Evolutionary conservation across 2,888 invertebrate species (phyloP).

Genomic region (Acronicta aceris): DNA sequence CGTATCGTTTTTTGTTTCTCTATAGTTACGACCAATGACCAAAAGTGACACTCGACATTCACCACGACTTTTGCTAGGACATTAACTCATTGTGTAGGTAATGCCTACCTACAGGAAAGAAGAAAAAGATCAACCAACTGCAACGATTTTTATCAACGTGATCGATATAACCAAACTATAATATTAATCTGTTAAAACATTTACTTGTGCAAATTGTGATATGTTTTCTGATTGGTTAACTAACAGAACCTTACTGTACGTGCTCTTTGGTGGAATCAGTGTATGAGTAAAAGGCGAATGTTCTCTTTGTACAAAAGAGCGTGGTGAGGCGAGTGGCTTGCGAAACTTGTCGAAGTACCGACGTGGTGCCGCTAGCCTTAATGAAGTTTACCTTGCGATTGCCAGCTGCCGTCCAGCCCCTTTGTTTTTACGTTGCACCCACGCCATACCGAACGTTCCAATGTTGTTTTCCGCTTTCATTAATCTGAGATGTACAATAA

Average conservation of each 20-base stretch:
- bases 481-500: constrained; percentile 12
- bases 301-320: constrained; percentile 11
- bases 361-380: constrained; percentile 27
- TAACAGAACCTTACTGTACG: background rate
- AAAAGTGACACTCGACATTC: too few species aligned
- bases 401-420: constrained; percentile 51
- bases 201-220: too few species aligned
- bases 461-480: constrained; percentile 16
- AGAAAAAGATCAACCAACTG: too few species aligned
- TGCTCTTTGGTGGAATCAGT: constrained; percentile 3
- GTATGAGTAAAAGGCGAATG: constrained; percentile 3
- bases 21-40: too few species aligned
- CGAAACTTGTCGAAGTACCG: constrained; percentile 23
- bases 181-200: too few species aligned
- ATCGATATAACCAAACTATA: too few species aligned
- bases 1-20: too few species aligned
- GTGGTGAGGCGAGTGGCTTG: constrained; percentile 12
- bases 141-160: too few species aligned
- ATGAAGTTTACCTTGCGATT: constrained; percentile 54
- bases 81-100: too few species aligned
- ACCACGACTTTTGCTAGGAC: too few species aligned
- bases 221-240: constrained; percentile 5
- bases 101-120: too few species aligned
- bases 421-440: constrained; percentile 36
- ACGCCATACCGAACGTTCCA: background rate